Conservation (phyloP, 2,797 vertebrate species). For the Mormyrops attenuatus region DNA sequence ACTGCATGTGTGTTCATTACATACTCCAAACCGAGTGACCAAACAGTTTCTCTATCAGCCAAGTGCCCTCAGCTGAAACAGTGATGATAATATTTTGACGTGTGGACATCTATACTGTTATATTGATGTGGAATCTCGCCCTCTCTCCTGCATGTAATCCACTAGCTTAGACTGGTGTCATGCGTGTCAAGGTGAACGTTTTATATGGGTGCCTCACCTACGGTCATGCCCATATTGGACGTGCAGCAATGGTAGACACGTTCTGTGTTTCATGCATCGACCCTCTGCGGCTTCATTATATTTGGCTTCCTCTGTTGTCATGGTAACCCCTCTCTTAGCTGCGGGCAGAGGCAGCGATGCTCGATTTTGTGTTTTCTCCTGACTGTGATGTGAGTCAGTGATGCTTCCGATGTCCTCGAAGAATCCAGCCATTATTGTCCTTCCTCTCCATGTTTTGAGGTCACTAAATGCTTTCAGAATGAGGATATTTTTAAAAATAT, state of each 20-base stretch:
- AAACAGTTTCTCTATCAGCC: not conserved
- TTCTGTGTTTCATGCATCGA: not conserved
- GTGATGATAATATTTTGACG: not conserved
- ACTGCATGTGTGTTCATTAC: not conserved
- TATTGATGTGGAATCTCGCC: not conserved
- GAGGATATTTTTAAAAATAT: not conserved
- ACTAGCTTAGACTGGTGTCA: no score
- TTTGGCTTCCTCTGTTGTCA: slow-evolving; percentile 9
- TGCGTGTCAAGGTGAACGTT: not conserved
- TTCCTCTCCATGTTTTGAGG: not conserved
- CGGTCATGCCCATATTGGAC: not conserved
- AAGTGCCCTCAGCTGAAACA: not conserved
- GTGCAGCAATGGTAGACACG: not conserved
- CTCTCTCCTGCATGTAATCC: not conserved
- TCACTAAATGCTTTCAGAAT: not conserved
- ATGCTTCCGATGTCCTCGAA: no score
- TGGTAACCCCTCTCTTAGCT: not conserved
- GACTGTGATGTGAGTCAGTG: not conserved
- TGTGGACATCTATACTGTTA: not conserved
- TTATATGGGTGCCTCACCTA: not conserved
- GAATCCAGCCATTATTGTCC: not conserved
- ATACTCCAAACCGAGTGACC: not conserved
- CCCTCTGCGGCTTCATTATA: not conserved
- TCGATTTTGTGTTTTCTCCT: not conserved
- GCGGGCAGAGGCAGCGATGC: not conserved